phyloP scores from a whole-genome alignment of 2,797 vertebrate species.

The Eidolon dupreanum region DNA sequence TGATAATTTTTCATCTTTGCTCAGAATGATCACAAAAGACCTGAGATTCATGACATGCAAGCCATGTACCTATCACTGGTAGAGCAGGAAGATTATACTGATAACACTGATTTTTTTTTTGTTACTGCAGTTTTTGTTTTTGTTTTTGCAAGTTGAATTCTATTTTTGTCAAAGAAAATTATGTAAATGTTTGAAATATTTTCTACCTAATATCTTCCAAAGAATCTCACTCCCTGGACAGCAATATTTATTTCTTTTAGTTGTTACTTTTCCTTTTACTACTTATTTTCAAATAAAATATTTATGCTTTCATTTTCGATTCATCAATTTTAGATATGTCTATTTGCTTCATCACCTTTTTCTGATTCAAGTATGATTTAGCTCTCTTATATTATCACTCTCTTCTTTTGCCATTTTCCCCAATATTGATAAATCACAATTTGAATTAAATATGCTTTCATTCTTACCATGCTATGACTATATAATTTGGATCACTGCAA shows the following conservation, averaged over 20 bases:
- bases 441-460: neutral
- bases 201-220: neutral
- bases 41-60: neutral
- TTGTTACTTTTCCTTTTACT: neutral
- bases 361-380: neutral
- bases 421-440: neutral
- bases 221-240: neutral
- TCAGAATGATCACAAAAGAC: neutral
- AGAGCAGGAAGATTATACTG: neutral
- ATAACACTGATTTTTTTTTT: neutral
- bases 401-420: neutral
- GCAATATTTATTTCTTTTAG: neutral
- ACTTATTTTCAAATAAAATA: neutral
- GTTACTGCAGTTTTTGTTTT: neutral
- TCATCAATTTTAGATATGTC: neutral
- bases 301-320: neutral
- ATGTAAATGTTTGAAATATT: neutral
- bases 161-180: neutral
- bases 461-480: neutral
- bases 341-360: neutral
- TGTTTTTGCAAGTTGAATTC: neutral
- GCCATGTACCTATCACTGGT: neutral
- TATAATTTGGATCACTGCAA: neutral
- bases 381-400: neutral
- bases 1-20: neutral